Evolutionary conservation across 2,113 vertebrate genomes (phyloP).

Genomic region (Notothenia coriiceps): DNA sequence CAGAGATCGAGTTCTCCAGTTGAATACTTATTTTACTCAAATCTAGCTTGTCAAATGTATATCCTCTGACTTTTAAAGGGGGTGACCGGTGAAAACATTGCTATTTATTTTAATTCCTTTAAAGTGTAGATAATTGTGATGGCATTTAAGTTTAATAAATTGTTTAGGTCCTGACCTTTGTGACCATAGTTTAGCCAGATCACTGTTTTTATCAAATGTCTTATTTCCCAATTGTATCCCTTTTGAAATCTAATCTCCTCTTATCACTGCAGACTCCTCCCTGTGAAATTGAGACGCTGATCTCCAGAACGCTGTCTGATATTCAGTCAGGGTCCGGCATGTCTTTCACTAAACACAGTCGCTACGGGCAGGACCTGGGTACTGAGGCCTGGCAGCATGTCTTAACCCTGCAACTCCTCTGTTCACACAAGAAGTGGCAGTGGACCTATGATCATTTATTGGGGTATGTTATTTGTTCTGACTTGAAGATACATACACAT

Average conservation of each 20-base stretch:
- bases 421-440: constrained; percentile 89
- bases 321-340: constrained; percentile 85
- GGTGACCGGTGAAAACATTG: background rate
- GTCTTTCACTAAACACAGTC: constrained; percentile 85
- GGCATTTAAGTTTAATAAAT: background rate
- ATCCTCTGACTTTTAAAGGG: background rate
- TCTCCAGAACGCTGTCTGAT: constrained; percentile 86
- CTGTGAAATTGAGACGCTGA: constrained; percentile 84
- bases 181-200: background rate
- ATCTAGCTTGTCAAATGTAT: background rate
- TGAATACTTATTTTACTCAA: background rate
- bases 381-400: constrained; percentile 89
- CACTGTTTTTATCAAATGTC: background rate
- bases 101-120: background rate
- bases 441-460: constrained; percentile 93
- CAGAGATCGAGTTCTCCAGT: background rate
- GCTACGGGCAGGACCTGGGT: constrained; percentile 89
- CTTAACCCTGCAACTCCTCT: constrained; percentile 91
- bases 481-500: background rate
- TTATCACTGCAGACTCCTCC: constrained; percentile 84
- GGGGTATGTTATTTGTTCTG: constrained; percentile 79
- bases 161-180: background rate
- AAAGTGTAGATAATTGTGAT: background rate
- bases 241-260: constrained; percentile 5
- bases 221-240: background rate